These are phyloP conservation scores for Bicyclus anynana DNA, from an alignment of 1,140 invertebrate species.

Conservation along the genomic window DNA sequence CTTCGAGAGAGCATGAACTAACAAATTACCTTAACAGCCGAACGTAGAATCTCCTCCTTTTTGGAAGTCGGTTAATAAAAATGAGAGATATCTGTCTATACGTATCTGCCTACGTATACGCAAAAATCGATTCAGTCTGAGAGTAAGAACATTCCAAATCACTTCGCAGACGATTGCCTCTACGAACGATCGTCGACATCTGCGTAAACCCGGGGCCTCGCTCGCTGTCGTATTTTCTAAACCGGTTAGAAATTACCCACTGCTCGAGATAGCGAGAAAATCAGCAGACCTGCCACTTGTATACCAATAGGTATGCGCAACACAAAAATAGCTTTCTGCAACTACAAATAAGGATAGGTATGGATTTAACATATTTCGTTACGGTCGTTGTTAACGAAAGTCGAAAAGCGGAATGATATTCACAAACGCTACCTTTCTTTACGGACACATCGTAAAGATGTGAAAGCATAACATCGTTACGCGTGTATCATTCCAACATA, in stretches of 20 bases:
- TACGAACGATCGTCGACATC: neutral
- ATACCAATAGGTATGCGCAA: slow-evolving; percentile 24
- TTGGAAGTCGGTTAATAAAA: too few relatives aligned
- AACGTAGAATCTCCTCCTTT: too few relatives aligned
- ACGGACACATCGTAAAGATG: slow-evolving; percentile 16
- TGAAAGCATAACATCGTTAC: slow-evolving; percentile 21
- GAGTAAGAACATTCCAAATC: neutral
- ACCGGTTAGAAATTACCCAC: slow-evolving; percentile 75
- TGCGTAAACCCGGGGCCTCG: slow-evolving; percentile 17
- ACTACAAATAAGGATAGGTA: slow-evolving; percentile 18
- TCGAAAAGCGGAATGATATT: slow-evolving; percentile 19
- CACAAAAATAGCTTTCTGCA: slow-evolving; percentile 46
- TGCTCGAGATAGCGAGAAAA: slow-evolving; percentile 72
- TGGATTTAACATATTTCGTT: slow-evolving; percentile 18
- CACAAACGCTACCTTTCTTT: slow-evolving; percentile 7
- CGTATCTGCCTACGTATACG: neutral
- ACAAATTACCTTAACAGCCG: too few relatives aligned
- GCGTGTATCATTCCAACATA: slow-evolving; percentile 11
- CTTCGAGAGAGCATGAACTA: too few relatives aligned
- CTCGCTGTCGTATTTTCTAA: slow-evolving; percentile 67
- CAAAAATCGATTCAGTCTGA: neutral
- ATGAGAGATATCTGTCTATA: too few relatives aligned
- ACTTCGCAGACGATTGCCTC: neutral
- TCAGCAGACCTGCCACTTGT: slow-evolving; percentile 45
- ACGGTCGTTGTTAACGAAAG: slow-evolving; percentile 23